A percentile compares a stretch with the other conserved stretches of the same genome.
These are phyloP conservation scores for Phragmatobia fuliginosa DNA, from an alignment of 2,888 invertebrate species.

Conservation along the genomic window DNA sequence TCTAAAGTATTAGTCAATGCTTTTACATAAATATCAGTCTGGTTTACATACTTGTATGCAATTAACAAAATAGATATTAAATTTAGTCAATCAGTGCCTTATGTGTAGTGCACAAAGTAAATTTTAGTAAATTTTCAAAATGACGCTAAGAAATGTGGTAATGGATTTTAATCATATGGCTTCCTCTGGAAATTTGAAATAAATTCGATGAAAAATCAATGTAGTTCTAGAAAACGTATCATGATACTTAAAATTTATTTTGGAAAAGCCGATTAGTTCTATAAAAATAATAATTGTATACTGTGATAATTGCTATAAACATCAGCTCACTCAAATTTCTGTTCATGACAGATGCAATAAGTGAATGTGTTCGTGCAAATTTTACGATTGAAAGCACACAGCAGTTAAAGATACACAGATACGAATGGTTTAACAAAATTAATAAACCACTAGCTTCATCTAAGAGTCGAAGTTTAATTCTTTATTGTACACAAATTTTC, in stretches of 20 bases:
- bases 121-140: no score
- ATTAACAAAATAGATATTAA: not conserved
- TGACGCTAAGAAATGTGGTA: no score
- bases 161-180: no score
- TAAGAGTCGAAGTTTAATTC: no score
- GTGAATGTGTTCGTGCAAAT: slow-evolving; percentile 7
- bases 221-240: no score
- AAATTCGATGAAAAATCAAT: no score
- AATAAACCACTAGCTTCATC: not conserved
- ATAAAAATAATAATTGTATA: not conserved
- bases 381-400: slow-evolving; percentile 13
- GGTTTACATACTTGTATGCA: not conserved
- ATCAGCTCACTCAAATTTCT: slow-evolving; percentile 18
- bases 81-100: not conserved
- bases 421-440: not conserved
- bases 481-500: no score
- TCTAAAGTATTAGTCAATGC: no score
- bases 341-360: slow-evolving; percentile 27
- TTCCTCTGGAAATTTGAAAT: no score
- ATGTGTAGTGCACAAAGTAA: not conserved
- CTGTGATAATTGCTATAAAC: not conserved
- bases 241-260: not conserved
- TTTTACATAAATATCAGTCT: not conserved
- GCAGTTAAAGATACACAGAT: not conserved
- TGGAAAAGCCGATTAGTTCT: not conserved